These are phyloP conservation scores for Neocrepidodera transversa DNA, from an alignment of 2,888 invertebrate species.

Conservation along the genomic window DNA sequence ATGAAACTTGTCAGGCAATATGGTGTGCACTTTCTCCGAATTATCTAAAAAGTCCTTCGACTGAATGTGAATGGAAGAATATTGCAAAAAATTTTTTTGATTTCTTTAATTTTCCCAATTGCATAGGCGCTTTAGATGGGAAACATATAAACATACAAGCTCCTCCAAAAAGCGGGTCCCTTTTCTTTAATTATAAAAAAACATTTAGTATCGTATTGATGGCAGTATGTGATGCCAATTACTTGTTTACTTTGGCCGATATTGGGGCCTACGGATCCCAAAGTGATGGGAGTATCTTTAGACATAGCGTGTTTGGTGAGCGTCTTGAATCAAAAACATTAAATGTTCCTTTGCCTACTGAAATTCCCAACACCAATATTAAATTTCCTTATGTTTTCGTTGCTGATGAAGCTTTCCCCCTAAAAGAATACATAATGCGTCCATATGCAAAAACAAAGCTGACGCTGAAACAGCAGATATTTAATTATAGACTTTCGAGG, in stretches of 20 bases:
- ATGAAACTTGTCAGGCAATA: no score
- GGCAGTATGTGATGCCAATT: no score
- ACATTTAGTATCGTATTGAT: conserved; percentile 15
- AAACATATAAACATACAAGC: conserved; percentile 34
- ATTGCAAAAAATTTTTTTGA: no score
- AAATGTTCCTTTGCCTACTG: not conserved
- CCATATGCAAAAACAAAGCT: conserved; percentile 18
- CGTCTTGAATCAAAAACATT: not conserved
- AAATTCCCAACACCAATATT: not conserved
- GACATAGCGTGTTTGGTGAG: not conserved
- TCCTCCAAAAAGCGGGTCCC: conserved; percentile 36
- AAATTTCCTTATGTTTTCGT: conserved; percentile 38
- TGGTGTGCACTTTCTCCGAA: no score
- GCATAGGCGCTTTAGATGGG: no score
- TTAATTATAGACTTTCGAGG: conserved; percentile 34
- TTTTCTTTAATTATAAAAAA: conserved; percentile 31
- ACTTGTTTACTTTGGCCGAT: no score
- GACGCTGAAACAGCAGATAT: conserved; percentile 6
- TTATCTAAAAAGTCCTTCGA: no score
- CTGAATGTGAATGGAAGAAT: no score
- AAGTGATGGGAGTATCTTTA: not conserved
- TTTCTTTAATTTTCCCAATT: no score
- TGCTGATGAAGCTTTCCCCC: conserved; percentile 41
- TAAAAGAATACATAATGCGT: conserved; percentile 31
- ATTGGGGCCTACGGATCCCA: no score